These are phyloP conservation scores for Apotomis betuletana DNA, from an alignment of 2,888 invertebrate species.

Conservation along the genomic window DNA sequence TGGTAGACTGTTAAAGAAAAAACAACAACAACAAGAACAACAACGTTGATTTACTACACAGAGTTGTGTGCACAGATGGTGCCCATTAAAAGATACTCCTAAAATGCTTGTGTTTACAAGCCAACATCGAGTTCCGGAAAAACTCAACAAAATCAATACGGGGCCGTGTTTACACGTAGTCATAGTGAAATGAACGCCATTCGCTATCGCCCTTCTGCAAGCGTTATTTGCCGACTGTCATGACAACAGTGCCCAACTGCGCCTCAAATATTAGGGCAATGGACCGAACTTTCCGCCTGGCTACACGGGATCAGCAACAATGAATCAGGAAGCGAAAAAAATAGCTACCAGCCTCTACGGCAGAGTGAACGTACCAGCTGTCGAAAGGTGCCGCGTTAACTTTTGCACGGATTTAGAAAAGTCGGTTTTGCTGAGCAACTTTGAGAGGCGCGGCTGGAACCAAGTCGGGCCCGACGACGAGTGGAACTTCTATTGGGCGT, in stretches of 20 bases:
- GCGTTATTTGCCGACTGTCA: conserved; percentile 61
- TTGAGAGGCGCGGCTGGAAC: conserved; percentile 93
- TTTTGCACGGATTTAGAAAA: conserved; percentile 93
- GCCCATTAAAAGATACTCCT: not conserved
- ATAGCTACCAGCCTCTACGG: conserved; percentile 73
- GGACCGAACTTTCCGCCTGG: conserved; percentile 49
- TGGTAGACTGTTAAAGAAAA: too few species aligned
- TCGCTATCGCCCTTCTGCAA: conserved; percentile 62
- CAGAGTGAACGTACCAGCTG: conserved; percentile 66
- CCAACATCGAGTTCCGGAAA: conserved; percentile 41
- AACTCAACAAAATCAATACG: conserved; percentile 67
- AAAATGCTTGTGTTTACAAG: conserved; percentile 7
- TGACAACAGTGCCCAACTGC: conserved; percentile 65
- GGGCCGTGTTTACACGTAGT: conserved; percentile 67
- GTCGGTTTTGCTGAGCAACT: conserved; percentile 92
- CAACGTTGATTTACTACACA: not conserved
- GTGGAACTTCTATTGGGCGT: conserved; percentile 96
- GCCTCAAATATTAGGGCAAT: conserved; percentile 61
- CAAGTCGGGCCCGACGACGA: conserved; percentile 91
- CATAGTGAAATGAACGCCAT: conserved; percentile 66
- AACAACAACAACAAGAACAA: too few species aligned
- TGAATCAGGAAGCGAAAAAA: conserved; percentile 70
- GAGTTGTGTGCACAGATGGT: not conserved
- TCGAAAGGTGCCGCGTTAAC: conserved; percentile 82
- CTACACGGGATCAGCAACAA: conserved; percentile 48